Conservation (phyloP, 2,113 vertebrate species). For the Hyperopisus bebe region DNA sequence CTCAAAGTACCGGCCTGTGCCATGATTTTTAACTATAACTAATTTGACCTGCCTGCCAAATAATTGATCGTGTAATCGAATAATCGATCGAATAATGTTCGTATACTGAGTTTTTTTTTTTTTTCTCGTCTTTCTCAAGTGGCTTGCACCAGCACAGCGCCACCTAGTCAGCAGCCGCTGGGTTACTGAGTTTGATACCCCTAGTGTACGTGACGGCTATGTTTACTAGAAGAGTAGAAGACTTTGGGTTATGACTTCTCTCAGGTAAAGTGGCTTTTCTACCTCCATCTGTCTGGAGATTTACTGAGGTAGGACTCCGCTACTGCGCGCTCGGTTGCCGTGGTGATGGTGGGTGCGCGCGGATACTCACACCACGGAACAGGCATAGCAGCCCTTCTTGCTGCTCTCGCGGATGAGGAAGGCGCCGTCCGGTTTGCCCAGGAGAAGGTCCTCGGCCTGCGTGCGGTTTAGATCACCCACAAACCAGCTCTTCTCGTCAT, state of each 20-base stretch:
- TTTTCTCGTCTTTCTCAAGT: not conserved
- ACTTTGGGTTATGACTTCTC: not conserved
- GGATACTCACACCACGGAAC: slow-evolving; percentile 90
- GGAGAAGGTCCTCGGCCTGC: slow-evolving; percentile 86
- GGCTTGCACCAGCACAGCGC: not conserved
- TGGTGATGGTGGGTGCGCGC: not conserved
- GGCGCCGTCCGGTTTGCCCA: slow-evolving; percentile 82
- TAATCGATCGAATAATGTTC: not conserved
- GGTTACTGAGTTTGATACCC: not conserved
- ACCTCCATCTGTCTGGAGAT: not conserved
- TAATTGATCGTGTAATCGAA: not conserved
- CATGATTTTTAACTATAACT: not conserved
- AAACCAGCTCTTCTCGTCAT: slow-evolving; percentile 95
- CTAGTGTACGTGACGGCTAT: not conserved
- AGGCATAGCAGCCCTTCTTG: slow-evolving; percentile 96
- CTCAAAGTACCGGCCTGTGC: not conserved
- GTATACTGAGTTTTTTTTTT: too few species aligned
- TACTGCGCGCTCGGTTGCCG: not conserved
- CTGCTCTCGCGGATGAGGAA: slow-evolving; percentile 96
- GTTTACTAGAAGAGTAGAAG: not conserved
- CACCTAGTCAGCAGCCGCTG: not conserved
- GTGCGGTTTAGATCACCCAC: slow-evolving; percentile 84
- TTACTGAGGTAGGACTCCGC: not conserved
- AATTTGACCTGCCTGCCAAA: not conserved
- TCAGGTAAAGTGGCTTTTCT: not conserved